Percentiles rank a stretch among this genome's conserved stretches.
Conservation (phyloP, 2,797 vertebrate species). For the Pogoniulus pusillus region DNA sequence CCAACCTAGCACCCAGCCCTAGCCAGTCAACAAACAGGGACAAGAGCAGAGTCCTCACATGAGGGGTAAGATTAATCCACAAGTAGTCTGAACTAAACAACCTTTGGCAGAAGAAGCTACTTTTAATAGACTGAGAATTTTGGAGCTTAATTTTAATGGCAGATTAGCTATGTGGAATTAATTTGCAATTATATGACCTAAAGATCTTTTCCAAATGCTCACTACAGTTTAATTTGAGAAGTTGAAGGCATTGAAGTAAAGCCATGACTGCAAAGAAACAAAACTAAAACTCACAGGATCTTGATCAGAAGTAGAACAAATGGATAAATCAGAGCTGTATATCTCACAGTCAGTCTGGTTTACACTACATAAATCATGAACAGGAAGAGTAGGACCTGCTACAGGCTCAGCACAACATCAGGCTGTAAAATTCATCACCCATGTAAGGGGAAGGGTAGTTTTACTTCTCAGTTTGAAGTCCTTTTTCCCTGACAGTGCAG, state of each 20-base stretch:
- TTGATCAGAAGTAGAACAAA: neutral
- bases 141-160: neutral
- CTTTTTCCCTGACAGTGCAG: neutral
- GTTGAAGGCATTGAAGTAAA: neutral
- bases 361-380: neutral
- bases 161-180: neutral
- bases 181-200: neutral
- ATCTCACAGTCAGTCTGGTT: neutral
- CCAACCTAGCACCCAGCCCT: no score
- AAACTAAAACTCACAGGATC: neutral
- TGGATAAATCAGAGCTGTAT: neutral
- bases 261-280: neutral
- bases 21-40: no score
- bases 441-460: neutral
- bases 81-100: neutral
- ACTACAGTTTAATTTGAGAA: neutral
- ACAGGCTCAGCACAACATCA: neutral
- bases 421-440: neutral
- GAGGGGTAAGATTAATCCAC: neutral
- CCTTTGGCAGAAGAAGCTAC: neutral
- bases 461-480: neutral
- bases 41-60: neutral
- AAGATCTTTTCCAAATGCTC: neutral
- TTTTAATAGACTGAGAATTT: neutral
- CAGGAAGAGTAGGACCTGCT: neutral